phyloP scores from a whole-genome alignment of 2,888 invertebrate genomes.

The Drosophila stalkeri region DNA sequence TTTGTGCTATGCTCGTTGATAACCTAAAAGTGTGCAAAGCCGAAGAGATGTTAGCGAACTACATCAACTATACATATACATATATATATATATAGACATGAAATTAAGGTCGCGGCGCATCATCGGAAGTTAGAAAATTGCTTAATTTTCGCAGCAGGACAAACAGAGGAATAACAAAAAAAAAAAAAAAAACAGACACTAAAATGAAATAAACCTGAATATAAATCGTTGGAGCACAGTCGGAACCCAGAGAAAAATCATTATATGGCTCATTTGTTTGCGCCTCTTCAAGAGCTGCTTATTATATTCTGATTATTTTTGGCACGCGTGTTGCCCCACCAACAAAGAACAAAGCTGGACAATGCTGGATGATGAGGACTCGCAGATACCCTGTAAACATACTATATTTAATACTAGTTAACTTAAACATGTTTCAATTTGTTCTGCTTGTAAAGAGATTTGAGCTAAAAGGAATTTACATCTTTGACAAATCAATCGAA shows the following conservation, averaged over 20 bases:
- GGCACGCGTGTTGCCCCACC: conserved; percentile 59
- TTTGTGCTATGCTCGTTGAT: conserved; percentile 64
- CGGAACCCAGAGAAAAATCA: conserved; percentile 57
- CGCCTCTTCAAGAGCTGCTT: conserved; percentile 70
- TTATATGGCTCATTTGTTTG: conserved; percentile 75
- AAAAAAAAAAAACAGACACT: background rate
- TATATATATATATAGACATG: background rate
- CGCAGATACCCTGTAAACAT: conserved; percentile 16
- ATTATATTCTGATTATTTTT: conserved; percentile 75
- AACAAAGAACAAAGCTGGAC: conserved; percentile 10
- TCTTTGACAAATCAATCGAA: background rate
- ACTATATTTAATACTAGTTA: rapidly evolving
- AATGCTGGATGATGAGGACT: background rate
- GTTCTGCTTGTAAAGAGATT: background rate
- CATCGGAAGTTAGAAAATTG: conserved; percentile 63
- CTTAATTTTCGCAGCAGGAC: conserved; percentile 64
- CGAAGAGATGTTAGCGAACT: conserved; percentile 62
- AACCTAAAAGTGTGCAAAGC: conserved; percentile 77
- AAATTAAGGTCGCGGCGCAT: conserved; percentile 11
- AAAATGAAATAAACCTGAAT: conserved; percentile 37
- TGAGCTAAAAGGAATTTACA: background rate
- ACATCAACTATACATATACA: conserved; percentile 36
- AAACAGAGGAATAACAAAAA: no score
- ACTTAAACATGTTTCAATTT: background rate
- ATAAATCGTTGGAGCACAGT: conserved; percentile 49